phyloP scores from a whole-genome alignment of 2,888 invertebrate genomes.

The Tubulanus polymorphus region DNA sequence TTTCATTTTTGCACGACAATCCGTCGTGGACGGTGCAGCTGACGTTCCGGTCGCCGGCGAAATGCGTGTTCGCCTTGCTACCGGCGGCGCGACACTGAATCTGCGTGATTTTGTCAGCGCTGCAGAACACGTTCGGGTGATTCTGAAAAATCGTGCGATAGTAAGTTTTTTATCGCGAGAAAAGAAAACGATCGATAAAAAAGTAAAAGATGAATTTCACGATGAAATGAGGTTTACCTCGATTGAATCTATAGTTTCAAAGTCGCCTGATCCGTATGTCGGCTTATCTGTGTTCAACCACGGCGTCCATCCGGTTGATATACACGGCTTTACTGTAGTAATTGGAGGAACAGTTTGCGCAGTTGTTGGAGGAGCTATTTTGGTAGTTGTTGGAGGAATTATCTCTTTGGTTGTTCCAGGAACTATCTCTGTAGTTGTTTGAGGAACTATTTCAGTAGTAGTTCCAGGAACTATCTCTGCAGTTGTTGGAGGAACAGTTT shows the following conservation, averaged over 20 bases:
- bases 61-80: slow-evolving; percentile 26
- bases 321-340: slow-evolving; percentile 2
- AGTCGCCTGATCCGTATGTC: slow-evolving; percentile 33
- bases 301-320: slow-evolving; percentile 66
- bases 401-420: background rate
- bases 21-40: slow-evolving; percentile 62
- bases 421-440: no score
- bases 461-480: no score
- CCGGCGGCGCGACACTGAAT: slow-evolving; percentile 38
- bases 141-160: slow-evolving; percentile 22
- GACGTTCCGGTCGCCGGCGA: slow-evolving; percentile 28
- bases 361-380: slow-evolving; percentile 7
- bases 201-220: no score
- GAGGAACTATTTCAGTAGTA: no score
- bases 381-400: background rate
- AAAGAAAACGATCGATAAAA: no score
- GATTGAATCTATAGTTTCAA: slow-evolving; percentile 38
- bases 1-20: slow-evolving; percentile 61
- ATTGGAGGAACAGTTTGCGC: slow-evolving; percentile 9
- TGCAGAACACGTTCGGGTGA: slow-evolving; percentile 29
- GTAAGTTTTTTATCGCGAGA: no score
- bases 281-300: slow-evolving; percentile 66
- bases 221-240: no score
- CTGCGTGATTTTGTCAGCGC: slow-evolving; percentile 31
- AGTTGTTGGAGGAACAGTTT: no score